These are phyloP conservation scores for Zaprionus kolodkinae DNA, from an alignment of 1,140 invertebrate species.

Conservation along the genomic window DNA sequence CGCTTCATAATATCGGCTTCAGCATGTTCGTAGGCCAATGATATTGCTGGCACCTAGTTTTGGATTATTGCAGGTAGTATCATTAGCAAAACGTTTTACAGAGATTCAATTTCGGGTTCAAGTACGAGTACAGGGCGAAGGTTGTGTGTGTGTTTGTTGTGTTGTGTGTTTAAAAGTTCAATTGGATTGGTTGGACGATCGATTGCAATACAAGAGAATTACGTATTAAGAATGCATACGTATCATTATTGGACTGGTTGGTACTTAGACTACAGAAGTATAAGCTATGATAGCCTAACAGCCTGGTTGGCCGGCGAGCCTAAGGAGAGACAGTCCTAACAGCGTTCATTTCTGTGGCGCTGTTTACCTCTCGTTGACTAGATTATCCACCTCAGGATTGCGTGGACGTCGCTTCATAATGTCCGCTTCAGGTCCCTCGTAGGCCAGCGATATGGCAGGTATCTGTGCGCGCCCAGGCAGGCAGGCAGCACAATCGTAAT, in stretches of 20 bases:
- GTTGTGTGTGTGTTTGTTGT: constrained; percentile 5
- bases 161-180: not conserved
- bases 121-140: constrained; percentile 14
- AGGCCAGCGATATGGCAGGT: constrained; percentile 99
- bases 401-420: constrained; percentile 99
- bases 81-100: constrained; percentile 74
- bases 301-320: constrained; percentile 13
- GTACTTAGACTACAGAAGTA: constrained; percentile 28
- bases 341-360: constrained; percentile 13
- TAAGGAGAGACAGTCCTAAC: constrained; percentile 6
- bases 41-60: constrained; percentile 98
- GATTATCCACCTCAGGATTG: constrained; percentile 97
- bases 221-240: not conserved
- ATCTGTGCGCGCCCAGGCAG: constrained; percentile 86
- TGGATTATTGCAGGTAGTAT: constrained; percentile 77
- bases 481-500: constrained; percentile 45
- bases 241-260: not conserved
- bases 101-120: constrained; percentile 40
- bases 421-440: constrained; percentile 98
- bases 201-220: constrained; percentile 17
- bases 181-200: constrained; percentile 12
- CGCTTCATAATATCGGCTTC: constrained; percentile 99
- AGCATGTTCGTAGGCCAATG: constrained; percentile 99
- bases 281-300: constrained; percentile 18
- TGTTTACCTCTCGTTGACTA: constrained; percentile 96